Conservation (phyloP, 2,888 invertebrate species). For the Archips xylosteana region DNA sequence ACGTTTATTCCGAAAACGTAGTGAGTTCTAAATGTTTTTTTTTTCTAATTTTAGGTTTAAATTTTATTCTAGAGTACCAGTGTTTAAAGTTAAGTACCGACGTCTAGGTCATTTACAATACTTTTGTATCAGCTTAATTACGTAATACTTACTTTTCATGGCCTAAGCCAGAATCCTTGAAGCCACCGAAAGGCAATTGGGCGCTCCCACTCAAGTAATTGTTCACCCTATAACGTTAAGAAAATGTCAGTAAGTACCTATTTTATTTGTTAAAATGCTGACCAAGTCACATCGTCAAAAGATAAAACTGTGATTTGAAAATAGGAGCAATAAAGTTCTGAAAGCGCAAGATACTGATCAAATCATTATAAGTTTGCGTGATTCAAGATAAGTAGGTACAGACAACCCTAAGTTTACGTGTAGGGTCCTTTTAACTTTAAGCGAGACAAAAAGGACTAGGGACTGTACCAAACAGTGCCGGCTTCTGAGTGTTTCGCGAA, state of each 20-base stretch:
- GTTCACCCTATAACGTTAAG: slow-evolving; percentile 52
- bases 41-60: too few relatives aligned
- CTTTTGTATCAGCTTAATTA: neutral
- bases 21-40: too few relatives aligned
- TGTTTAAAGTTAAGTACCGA: too few relatives aligned
- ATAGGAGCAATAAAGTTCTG: too few relatives aligned
- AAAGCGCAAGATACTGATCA: neutral
- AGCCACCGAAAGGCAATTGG: slow-evolving; percentile 92
- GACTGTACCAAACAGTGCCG: slow-evolving; percentile 88
- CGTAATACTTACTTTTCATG: slow-evolving; percentile 41
- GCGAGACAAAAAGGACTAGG: neutral
- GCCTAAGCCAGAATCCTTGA: slow-evolving; percentile 91
- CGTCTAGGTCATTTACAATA: neutral
- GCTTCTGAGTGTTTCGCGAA: slow-evolving; percentile 89
- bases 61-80: too few relatives aligned
- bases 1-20: too few relatives aligned
- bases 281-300: neutral
- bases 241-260: neutral
- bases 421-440: too few relatives aligned
- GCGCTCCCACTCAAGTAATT: slow-evolving; percentile 85
- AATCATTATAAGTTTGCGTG: neutral
- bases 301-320: too few relatives aligned
- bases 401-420: too few relatives aligned
- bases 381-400: neutral
- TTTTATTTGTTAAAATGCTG: neutral